These are phyloP conservation scores for Panulirus ornatus DNA, from an alignment of 1,140 invertebrate species.

Conservation along the genomic window DNA sequence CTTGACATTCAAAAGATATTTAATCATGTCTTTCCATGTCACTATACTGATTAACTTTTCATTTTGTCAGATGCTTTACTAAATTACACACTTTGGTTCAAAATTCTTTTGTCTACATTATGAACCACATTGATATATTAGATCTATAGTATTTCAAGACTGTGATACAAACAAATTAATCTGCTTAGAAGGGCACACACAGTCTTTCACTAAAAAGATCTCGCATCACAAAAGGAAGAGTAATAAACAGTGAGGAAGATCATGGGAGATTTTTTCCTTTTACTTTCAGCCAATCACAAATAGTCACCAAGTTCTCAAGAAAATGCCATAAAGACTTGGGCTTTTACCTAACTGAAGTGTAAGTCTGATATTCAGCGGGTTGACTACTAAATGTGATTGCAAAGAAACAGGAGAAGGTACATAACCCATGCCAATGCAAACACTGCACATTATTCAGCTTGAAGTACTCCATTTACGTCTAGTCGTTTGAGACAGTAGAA, in stretches of 20 bases:
- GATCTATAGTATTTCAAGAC: no score
- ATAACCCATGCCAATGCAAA: constrained; percentile 7
- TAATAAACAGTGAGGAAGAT: not conserved
- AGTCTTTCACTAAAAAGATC: not conserved
- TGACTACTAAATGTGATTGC: constrained; percentile 2
- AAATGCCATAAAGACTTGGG: constrained; percentile 6
- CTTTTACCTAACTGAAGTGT: constrained; percentile 10
- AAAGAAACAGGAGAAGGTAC: constrained; percentile 1
- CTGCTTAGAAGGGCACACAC: not conserved
- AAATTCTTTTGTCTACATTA: no score
- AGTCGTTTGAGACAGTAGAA: not conserved
- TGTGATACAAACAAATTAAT: no score
- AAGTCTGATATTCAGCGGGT: constrained; percentile 15
- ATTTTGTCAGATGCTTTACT: not conserved
- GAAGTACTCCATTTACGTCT: constrained; percentile 2
- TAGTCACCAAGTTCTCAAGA: constrained; percentile 6
- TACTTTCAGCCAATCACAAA: not conserved
- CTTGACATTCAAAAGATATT: not conserved
- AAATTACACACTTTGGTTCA: not conserved
- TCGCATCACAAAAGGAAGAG: not conserved
- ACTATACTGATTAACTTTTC: not conserved
- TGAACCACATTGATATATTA: no score
- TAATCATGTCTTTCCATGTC: not conserved
- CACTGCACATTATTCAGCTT: not conserved
- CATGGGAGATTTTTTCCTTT: not conserved